These are phyloP conservation scores for Spilarctia lutea DNA, from an alignment of 2,888 invertebrate species.

Conservation along the genomic window DNA sequence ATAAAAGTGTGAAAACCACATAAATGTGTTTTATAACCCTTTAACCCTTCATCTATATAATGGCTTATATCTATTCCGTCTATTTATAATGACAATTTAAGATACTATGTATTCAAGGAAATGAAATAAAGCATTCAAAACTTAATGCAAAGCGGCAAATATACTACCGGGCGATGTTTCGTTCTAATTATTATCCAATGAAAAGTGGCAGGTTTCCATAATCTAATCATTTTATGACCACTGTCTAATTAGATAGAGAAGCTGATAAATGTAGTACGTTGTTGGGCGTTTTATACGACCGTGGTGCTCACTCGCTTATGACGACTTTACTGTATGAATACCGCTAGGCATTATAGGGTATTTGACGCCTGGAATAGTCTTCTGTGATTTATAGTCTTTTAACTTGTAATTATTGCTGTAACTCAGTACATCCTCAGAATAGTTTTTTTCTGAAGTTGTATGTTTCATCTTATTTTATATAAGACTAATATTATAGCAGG, in stretches of 20 bases:
- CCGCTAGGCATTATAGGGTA: conserved; percentile 67
- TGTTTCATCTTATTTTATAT: neutral
- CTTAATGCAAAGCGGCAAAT: neutral
- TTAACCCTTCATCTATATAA: no score
- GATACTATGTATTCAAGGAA: no score
- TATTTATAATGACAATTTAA: no score
- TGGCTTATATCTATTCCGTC: no score
- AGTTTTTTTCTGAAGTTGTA: neutral
- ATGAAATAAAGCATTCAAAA: no score
- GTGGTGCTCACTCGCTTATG: conserved; percentile 60
- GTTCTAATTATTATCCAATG: neutral
- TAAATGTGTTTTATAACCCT: no score
- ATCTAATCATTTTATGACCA: conserved; percentile 16
- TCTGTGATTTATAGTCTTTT: conserved; percentile 38
- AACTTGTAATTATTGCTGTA: conserved; percentile 29
- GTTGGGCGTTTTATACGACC: conserved; percentile 44
- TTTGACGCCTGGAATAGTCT: conserved; percentile 50
- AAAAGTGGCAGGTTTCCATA: conserved; percentile 7
- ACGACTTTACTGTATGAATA: conserved; percentile 65
- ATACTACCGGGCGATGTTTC: neutral
- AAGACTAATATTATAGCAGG: neutral
- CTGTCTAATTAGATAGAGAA: conserved; percentile 34
- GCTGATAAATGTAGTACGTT: conserved; percentile 19
- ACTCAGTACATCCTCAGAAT: neutral
- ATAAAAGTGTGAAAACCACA: no score